phyloP scores from a whole-genome alignment of 2,888 invertebrate genomes.

The Drosophila greeni region DNA sequence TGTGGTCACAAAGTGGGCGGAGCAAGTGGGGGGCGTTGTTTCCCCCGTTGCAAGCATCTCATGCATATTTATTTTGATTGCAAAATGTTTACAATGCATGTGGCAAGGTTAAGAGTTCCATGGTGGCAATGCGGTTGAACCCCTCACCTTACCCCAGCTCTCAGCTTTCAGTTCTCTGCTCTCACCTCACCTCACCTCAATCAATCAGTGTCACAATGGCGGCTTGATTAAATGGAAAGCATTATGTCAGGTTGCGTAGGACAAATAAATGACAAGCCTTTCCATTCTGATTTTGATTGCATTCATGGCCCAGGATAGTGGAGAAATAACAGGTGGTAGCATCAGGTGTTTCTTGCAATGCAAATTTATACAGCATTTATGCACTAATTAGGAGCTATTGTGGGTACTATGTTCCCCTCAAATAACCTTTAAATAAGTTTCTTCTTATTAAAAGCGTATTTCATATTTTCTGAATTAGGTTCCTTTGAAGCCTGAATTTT shows the following conservation, averaged over 20 bases:
- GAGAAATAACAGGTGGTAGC: neutral
- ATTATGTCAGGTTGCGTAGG: constrained; percentile 5
- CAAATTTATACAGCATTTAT: constrained; percentile 13
- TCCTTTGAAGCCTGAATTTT: neutral
- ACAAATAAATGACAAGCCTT: neutral
- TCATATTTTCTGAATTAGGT: neutral
- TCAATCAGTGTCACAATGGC: constrained; percentile 51
- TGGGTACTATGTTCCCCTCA: neutral
- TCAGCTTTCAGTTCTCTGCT: neutral
- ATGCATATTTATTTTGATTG: constrained; percentile 47
- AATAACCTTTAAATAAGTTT: neutral
- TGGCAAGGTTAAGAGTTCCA: constrained; percentile 36
- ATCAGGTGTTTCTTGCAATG: constrained; percentile 1
- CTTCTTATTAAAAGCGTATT: no score
- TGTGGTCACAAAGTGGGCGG: constrained; percentile 16
- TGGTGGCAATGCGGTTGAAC: constrained; percentile 14
- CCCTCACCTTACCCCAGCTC: neutral
- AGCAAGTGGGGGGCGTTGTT: neutral
- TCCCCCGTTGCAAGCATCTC: constrained; percentile 3
- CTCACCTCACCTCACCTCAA: constrained; percentile 6
- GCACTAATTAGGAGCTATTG: constrained; percentile 31
- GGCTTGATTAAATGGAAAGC: constrained; percentile 51
- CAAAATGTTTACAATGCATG: constrained; percentile 33
- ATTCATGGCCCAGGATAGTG: neutral
- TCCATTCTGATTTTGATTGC: constrained; percentile 19